Evolutionary conservation across 1,140 invertebrate species (phyloP).

Genomic region (Lamellibrachia luymesi): DNA sequence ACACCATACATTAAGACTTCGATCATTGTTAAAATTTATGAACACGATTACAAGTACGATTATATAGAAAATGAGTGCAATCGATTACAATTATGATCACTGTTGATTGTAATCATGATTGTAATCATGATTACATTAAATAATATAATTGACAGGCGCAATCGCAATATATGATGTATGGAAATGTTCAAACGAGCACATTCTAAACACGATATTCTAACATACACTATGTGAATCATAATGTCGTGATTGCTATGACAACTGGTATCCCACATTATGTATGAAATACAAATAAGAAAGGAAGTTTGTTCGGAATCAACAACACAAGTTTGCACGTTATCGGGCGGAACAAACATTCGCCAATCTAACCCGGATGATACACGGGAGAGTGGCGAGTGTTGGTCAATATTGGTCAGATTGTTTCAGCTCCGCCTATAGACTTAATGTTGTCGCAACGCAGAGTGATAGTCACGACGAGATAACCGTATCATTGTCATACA

Average conservation of each 20-base stretch:
- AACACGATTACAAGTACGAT: too few relatives aligned
- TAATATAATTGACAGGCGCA: not conserved
- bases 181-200: not conserved
- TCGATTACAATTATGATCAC: too few relatives aligned
- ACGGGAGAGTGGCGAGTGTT: not conserved
- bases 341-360: not conserved
- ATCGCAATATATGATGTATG: not conserved
- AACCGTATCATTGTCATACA: not conserved
- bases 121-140: too few relatives aligned
- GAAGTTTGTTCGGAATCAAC: not conserved
- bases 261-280: not conserved
- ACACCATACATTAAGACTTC: too few relatives aligned
- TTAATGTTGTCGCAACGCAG: not conserved
- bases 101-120: too few relatives aligned
- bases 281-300: not conserved
- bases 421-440: not conserved
- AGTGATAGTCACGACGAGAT: not conserved
- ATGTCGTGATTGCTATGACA: not conserved
- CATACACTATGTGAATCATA: not conserved
- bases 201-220: not conserved
- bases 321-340: not conserved
- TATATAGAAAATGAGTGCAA: too few relatives aligned
- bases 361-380: not conserved
- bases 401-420: not conserved
- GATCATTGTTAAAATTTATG: too few relatives aligned